Conservation (phyloP, 2,113 vertebrate species). For the Gobio gobio region DNA sequence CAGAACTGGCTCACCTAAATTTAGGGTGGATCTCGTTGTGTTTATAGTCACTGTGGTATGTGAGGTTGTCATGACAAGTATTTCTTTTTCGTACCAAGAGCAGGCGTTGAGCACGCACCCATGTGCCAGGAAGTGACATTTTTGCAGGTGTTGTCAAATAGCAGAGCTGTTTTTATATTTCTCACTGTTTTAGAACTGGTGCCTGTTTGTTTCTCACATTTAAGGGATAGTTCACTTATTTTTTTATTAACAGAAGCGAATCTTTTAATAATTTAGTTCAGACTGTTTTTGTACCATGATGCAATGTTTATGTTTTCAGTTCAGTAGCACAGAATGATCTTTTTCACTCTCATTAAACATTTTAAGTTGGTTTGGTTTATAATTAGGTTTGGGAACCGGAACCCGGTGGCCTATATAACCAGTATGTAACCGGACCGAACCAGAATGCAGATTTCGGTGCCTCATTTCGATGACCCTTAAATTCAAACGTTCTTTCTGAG, state of each 20-base stretch:
- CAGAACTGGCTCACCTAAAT: constrained; percentile 19
- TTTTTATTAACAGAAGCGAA: background rate
- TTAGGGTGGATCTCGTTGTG: constrained; percentile 30
- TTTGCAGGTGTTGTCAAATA: background rate
- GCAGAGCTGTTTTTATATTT: background rate
- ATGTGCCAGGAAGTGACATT: constrained; percentile 47
- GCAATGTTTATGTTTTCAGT: background rate
- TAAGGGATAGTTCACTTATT: background rate
- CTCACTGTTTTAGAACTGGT: background rate
- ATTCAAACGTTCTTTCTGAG: too few species aligned
- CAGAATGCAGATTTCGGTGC: too few species aligned
- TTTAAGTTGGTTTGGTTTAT: background rate
- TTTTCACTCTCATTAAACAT: background rate
- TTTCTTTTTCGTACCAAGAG: background rate
- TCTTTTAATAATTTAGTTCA: background rate
- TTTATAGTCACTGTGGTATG: constrained; percentile 35
- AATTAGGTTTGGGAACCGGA: too few species aligned
- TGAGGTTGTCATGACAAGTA: constrained; percentile 46
- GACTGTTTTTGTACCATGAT: background rate
- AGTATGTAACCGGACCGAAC: too few species aligned
- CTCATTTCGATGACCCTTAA: too few species aligned
- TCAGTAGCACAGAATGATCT: background rate
- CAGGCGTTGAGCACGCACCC: constrained; percentile 5
- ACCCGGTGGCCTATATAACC: too few species aligned
- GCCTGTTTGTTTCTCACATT: background rate